Evolutionary conservation across 2,888 invertebrate genomes (phyloP).

Genomic region (Agrochola litura): DNA sequence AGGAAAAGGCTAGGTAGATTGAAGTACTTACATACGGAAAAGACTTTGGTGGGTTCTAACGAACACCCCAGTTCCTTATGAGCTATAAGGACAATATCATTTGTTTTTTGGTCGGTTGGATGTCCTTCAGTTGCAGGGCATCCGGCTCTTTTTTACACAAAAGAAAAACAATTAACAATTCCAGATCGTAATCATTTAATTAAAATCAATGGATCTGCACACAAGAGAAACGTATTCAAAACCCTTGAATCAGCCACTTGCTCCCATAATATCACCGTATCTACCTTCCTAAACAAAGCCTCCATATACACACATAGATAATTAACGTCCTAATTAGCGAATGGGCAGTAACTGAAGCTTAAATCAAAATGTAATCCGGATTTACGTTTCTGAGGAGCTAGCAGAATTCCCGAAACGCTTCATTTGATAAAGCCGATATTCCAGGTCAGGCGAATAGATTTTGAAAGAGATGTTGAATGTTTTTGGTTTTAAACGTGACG

Average conservation of each 20-base stretch:
- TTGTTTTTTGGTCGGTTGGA: too few species aligned
- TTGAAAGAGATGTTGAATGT: neutral
- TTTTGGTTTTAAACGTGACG: too few species aligned
- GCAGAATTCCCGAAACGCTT: constrained; percentile 23
- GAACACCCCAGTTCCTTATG: too few species aligned
- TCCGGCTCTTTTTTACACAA: neutral
- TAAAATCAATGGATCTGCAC: neutral
- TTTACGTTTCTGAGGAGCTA: constrained; percentile 40
- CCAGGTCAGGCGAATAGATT: neutral
- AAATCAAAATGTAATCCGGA: constrained; percentile 55
- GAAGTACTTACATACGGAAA: too few species aligned
- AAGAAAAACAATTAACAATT: neutral
- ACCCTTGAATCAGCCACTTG: neutral
- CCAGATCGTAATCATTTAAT: neutral
- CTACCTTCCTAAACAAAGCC: neutral
- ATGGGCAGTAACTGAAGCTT: constrained; percentile 46
- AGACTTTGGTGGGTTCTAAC: too few species aligned
- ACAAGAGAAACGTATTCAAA: neutral
- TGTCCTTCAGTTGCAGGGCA: too few species aligned
- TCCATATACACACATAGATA: neutral
- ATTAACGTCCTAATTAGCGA: constrained; percentile 48
- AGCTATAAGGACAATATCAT: too few species aligned
- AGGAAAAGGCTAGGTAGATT: too few species aligned
- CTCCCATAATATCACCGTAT: neutral
- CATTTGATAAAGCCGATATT: constrained; percentile 3